Evolutionary conservation across 2,113 vertebrate genomes (phyloP).

Genomic region (Rostratula benghalensis): DNA sequence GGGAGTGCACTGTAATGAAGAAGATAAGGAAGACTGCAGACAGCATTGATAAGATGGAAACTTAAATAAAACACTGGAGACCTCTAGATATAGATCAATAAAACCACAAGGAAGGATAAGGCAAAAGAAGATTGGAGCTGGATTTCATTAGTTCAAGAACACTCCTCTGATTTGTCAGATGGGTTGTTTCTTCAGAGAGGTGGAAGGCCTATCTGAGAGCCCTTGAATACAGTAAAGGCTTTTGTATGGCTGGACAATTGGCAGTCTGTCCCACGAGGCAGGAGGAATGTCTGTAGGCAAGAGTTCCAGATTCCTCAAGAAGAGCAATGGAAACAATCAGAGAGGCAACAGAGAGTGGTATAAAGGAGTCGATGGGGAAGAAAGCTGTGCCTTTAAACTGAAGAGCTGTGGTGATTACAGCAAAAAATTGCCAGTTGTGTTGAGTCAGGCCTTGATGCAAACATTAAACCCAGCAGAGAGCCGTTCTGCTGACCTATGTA

Average conservation of each 20-base stretch:
- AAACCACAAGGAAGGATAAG: background rate
- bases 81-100: background rate
- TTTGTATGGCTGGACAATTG: rapidly evolving
- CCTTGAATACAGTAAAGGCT: background rate
- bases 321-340: background rate
- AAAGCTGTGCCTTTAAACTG: background rate
- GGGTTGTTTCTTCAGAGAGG: background rate
- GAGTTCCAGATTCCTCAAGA: background rate
- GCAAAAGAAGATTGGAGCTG: background rate
- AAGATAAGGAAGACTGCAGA: background rate
- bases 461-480: background rate
- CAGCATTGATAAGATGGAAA: background rate
- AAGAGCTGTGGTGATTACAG: background rate
- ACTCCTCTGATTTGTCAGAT: background rate
- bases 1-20: background rate
- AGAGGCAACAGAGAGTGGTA: background rate
- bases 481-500: background rate
- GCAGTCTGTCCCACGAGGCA: background rate
- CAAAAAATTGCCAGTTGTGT: background rate
- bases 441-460: background rate
- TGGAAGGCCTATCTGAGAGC: background rate
- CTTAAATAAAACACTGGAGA: background rate
- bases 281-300: background rate
- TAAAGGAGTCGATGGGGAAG: background rate
- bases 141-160: background rate